Evolutionary conservation across 35 echinoderm and acorn worm species (phyloP).

Genomic region (Ptychodera flava): DNA sequence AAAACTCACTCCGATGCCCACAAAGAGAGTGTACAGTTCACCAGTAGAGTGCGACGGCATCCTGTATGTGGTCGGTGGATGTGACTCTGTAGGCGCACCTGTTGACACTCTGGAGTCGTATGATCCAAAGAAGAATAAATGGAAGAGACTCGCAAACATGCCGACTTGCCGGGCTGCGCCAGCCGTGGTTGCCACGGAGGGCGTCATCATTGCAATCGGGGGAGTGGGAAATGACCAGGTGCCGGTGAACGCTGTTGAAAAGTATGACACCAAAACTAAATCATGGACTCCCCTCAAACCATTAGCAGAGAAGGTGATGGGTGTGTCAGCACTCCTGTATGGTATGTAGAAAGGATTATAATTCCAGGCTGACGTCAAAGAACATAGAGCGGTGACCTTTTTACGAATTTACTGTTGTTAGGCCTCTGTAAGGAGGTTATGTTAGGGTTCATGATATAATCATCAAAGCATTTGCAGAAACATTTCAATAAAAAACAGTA

Average conservation of each 20-base stretch:
- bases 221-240: constrained; percentile 40
- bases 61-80: constrained; percentile 72
- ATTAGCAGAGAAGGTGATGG: constrained; percentile 55
- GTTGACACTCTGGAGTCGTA: constrained; percentile 71
- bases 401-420: too few relatives aligned
- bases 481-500: too few relatives aligned
- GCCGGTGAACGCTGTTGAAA: constrained; percentile 53
- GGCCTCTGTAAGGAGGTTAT: too few relatives aligned
- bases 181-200: constrained; percentile 36
- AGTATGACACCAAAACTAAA: constrained; percentile 61
- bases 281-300: constrained; percentile 48
- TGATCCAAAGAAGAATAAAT: constrained; percentile 68
- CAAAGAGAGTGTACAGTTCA: constrained; percentile 46
- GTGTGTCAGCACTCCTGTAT: constrained; percentile 51
- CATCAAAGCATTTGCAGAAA: too few relatives aligned
- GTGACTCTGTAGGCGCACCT: constrained; percentile 42
- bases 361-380: too few relatives aligned
- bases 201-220: constrained; percentile 53
- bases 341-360: constrained; percentile 53
- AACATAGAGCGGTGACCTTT: too few relatives aligned
- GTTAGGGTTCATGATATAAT: too few relatives aligned
- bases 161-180: constrained; percentile 50
- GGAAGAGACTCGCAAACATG: constrained; percentile 61
- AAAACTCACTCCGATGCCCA: constrained; percentile 42
- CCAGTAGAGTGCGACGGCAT: constrained; percentile 37